Conservation (phyloP, 2,888 invertebrate species). For the Eristalinus sepulchralis region DNA sequence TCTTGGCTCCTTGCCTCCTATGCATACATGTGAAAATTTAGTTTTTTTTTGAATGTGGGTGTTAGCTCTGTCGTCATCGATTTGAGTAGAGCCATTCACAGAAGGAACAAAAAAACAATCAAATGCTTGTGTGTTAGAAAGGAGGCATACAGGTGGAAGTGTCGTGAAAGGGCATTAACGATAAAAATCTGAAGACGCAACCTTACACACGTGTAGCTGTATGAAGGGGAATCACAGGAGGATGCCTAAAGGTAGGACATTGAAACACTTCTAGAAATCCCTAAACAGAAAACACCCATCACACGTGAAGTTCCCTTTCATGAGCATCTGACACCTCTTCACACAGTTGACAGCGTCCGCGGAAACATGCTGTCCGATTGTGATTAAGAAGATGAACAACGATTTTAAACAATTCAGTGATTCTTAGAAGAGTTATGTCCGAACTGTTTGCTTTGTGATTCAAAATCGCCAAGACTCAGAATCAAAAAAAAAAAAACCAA, state of each 20-base stretch:
- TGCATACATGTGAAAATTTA: neutral
- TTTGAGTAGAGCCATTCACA: neutral
- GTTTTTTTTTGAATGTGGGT: slow-evolving; percentile 13
- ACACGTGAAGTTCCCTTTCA: neutral
- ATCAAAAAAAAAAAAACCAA: no score
- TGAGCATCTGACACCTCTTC: neutral
- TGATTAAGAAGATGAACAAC: neutral
- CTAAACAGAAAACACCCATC: no score
- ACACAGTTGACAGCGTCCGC: neutral
- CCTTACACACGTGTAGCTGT: no score
- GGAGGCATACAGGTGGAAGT: neutral
- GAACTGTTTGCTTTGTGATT: neutral
- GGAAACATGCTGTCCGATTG: neutral
- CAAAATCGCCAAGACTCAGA: neutral
- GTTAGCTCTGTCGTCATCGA: slow-evolving; percentile 41
- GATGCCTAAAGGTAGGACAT: no score
- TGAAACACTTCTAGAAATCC: no score
- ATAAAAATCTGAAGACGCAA: no score
- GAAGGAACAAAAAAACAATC: neutral
- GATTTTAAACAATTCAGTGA: neutral
- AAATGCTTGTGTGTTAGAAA: neutral
- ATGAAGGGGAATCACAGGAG: no score
- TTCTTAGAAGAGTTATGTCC: neutral
- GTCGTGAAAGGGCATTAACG: neutral
- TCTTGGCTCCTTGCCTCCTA: neutral